These are phyloP conservation scores for Caranx melampygus DNA, from an alignment of 2,113 vertebrate genomes.

Conservation along the genomic window DNA sequence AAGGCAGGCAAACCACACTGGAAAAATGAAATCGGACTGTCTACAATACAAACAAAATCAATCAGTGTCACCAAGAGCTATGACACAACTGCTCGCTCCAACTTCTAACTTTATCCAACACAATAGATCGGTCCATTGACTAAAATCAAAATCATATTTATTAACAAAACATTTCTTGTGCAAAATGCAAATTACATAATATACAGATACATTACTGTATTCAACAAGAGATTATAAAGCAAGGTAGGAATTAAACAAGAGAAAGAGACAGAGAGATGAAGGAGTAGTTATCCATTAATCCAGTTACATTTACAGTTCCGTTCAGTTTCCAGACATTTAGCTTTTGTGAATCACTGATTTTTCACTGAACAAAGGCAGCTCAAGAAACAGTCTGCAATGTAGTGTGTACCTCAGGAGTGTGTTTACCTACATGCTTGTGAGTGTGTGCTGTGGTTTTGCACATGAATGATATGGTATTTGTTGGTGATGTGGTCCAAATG, in stretches of 20 bases:
- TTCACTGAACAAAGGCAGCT: constrained; percentile 25
- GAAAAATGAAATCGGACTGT: background rate
- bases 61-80: background rate
- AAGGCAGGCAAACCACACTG: background rate
- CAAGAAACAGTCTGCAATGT: constrained; percentile 32
- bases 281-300: constrained; percentile 4
- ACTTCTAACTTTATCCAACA: background rate
- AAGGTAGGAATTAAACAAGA: constrained; percentile 11
- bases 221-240: constrained; percentile 26
- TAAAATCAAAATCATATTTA: constrained; percentile 69
- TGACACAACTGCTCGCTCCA: background rate
- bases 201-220: constrained; percentile 36
- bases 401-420: constrained; percentile 26
- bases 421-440: background rate
- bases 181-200: constrained; percentile 62
- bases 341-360: constrained; percentile 14
- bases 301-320: background rate
- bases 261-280: background rate
- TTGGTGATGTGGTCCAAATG: background rate
- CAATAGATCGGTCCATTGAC: background rate
- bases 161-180: constrained; percentile 69
- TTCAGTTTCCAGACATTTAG: constrained; percentile 12
- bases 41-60: background rate
- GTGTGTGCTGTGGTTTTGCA: constrained; percentile 6
- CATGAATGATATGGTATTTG: background rate